phyloP scores from a whole-genome alignment of 2,797 vertebrate genomes.

The Mycteria americana region DNA sequence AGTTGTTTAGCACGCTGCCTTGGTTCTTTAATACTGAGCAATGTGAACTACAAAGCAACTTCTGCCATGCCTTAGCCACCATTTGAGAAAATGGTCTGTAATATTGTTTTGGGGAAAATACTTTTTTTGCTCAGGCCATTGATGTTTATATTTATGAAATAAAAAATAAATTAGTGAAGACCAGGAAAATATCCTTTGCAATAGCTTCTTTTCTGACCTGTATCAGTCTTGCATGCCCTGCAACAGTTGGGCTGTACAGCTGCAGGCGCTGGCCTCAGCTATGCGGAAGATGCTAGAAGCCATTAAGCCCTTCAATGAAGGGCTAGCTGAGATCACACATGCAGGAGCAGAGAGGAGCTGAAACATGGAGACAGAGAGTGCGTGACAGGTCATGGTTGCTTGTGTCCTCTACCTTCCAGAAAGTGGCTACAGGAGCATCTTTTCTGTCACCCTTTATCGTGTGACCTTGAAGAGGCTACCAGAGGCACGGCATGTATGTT shows the following conservation, averaged over 20 bases:
- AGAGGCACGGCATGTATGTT: neutral
- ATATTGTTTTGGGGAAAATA: neutral
- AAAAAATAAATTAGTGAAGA: neutral
- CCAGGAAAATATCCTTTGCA: neutral
- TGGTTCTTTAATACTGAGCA: neutral
- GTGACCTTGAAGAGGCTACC: neutral
- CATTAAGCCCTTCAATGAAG: neutral
- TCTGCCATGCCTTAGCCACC: neutral
- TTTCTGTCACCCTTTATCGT: neutral
- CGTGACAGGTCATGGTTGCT: neutral
- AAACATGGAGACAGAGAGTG: neutral
- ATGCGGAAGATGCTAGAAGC: neutral
- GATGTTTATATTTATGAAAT: neutral
- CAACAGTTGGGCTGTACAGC: neutral
- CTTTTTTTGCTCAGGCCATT: neutral
- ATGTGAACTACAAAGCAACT: neutral
- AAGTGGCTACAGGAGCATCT: neutral
- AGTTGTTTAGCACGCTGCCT: neutral
- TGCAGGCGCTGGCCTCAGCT: neutral
- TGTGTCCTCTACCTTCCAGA: neutral
- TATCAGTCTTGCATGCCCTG: neutral
- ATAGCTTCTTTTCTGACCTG: neutral
- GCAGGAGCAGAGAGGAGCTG: neutral
- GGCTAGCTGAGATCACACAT: neutral
- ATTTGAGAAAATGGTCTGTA: neutral